phyloP scores from a whole-genome alignment of 2,797 vertebrate genomes.

The Scomberomorus guttatus region DNA sequence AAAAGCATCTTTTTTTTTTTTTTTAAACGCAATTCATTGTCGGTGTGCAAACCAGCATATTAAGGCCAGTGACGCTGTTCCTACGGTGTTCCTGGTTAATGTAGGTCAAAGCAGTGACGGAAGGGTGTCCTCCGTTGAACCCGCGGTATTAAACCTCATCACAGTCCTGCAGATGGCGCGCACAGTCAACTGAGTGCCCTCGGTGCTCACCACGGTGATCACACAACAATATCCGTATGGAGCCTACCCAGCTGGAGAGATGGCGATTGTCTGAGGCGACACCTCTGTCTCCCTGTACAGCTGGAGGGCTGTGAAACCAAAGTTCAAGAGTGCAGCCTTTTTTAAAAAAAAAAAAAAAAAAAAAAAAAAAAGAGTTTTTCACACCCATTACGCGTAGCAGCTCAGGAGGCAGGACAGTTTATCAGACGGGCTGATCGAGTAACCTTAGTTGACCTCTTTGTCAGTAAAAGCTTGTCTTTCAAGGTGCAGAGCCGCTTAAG shows the following conservation, averaged over 20 bases:
- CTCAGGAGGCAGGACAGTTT: slow-evolving; percentile 21
- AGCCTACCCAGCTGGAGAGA: slow-evolving; percentile 55
- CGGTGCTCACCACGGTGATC: slow-evolving; percentile 62
- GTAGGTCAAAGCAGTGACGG: slow-evolving; percentile 85
- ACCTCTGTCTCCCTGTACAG: slow-evolving; percentile 51
- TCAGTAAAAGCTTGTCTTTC: slow-evolving; percentile 52
- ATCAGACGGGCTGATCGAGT: slow-evolving; percentile 38
- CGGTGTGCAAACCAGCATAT: slow-evolving; percentile 34
- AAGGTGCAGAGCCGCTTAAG: slow-evolving; percentile 24
- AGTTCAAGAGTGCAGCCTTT: slow-evolving; percentile 63
- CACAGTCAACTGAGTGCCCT: slow-evolving; percentile 64
- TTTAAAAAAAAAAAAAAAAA: too few relatives aligned
- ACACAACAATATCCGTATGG: slow-evolving; percentile 51
- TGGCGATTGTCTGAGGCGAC: slow-evolving; percentile 71
- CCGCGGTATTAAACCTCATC: slow-evolving; percentile 68
- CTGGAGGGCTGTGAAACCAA: slow-evolving; percentile 40
- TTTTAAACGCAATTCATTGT: slow-evolving; percentile 14
- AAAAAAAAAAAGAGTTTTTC: too few relatives aligned
- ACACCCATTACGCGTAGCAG: slow-evolving; percentile 11
- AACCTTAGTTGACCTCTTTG: slow-evolving; percentile 77
- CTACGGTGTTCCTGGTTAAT: slow-evolving; percentile 73
- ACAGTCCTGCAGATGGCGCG: slow-evolving; percentile 82
- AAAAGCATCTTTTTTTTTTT: too few relatives aligned
- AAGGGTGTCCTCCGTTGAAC: slow-evolving; percentile 85
- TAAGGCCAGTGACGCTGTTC: slow-evolving; percentile 62